A percentile compares a stretch with the other conserved stretches of the same genome.
Evolutionary conservation across 2,888 invertebrate species (phyloP).

Genomic region (Flexamia atlantica): DNA sequence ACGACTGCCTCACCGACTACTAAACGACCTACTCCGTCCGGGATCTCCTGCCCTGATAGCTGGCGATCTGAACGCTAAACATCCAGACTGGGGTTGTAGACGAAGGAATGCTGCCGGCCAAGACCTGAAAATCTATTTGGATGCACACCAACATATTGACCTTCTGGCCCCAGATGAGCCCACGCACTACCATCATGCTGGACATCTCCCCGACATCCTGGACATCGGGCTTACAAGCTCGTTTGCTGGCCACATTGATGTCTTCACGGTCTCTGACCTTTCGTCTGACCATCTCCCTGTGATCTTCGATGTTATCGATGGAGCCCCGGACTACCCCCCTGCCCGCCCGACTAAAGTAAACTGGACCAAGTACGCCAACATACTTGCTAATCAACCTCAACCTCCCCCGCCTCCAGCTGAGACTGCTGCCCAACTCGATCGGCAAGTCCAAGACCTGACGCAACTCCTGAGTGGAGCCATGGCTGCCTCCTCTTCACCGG

Average conservation of each 20-base stretch:
- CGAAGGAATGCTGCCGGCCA: not conserved
- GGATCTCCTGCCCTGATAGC: not conserved
- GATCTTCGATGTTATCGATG: not conserved
- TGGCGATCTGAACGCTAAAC: conserved; percentile 55
- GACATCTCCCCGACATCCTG: not conserved
- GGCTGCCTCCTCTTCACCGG: not conserved
- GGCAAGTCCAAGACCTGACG: not conserved
- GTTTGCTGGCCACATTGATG: not conserved
- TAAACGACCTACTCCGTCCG: not conserved
- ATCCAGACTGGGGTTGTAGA: conserved; percentile 49
- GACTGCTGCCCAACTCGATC: not conserved
- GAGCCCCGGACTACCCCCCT: not conserved
- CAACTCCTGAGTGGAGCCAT: not conserved
- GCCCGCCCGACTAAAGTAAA: not conserved
- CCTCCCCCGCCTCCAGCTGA: not conserved
- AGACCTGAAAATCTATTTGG: not conserved
- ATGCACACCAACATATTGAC: not conserved
- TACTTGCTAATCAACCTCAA: not conserved
- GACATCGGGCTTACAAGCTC: not conserved
- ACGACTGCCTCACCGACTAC: not conserved
- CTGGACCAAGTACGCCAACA: not conserved
- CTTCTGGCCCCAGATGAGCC: conserved; percentile 4
- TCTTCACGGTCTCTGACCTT: not conserved
- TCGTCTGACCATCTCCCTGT: conserved; percentile 60
- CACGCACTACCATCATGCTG: conserved; percentile 4